Base-by-base conservation (phyloP, 2,888 invertebrate species). In the Nebria brevicollis region DNA sequence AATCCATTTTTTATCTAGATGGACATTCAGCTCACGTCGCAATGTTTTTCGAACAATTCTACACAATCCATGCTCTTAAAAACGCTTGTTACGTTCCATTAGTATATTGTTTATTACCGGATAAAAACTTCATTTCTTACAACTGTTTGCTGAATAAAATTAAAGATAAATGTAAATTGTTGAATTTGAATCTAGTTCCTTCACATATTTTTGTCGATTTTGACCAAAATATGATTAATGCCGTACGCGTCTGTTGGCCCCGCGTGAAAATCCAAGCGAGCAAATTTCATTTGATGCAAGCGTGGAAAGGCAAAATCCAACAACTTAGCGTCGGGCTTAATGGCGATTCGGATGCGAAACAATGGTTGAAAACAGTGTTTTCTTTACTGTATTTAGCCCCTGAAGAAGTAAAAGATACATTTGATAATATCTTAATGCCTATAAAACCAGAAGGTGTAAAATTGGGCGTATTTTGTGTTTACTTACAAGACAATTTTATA, bases 31-130 rank as follows among this genome's bases (percentile, higher is more conserved):
- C 7, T 15, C n/a, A 68, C 10, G 20, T 20, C 13, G 20, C 68
- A 10, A 68, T n/a, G n/a, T 68, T 25, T 68, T 68, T 68, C 2
- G 20, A 25, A 68, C 68, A 68, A 68, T 68, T 68, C 20, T 68
- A 25, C 26, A 68, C 68, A n/a, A 68, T 68, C 26, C 68, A 68
- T 15, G 13, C 2, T 26, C 2, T 68, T 8, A 68, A 13, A 68
- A 68, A 68, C 7, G 68, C n/a, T 2, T 26, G 26, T 68, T 68
- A 68, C n/a, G 10, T 68, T 8, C 68, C 68, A 68, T 68, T 68
- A 68, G 26, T 68, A 13, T 68, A 25, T 68, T 68, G 20, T 68
- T 20, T 68, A 5, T 68, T 68, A 26, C 68, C 68, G 4, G 26
- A 68, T 26, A 68, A 68, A 26, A 68, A 68, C 15, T 20, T 26